phyloP scores from a whole-genome alignment of 2,888 invertebrate species.

The Lasioglossum pauxillum region DNA sequence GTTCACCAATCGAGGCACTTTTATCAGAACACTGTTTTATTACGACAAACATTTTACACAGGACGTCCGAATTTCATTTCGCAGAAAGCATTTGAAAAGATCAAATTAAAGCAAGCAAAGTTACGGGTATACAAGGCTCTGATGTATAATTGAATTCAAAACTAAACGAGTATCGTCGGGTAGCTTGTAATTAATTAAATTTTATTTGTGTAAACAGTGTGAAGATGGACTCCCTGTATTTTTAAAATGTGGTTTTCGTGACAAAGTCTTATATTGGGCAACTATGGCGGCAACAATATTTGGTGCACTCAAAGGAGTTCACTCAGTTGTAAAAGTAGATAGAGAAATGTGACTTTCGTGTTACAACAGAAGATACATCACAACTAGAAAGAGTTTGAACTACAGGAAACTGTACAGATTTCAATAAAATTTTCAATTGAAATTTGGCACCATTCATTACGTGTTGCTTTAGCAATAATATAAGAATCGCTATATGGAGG shows the following conservation, averaged over 20 bases:
- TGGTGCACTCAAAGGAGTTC: neutral
- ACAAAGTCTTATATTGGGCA: constrained; percentile 42
- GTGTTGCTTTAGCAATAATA: constrained; percentile 1
- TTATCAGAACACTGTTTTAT: constrained; percentile 12
- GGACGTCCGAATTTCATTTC: constrained; percentile 8
- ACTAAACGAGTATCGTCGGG: neutral
- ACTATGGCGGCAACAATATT: neutral
- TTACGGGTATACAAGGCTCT: constrained; percentile 72
- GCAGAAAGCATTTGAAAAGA: constrained; percentile 54
- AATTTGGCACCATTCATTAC: constrained; percentile 26
- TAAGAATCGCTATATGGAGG: constrained; percentile 35
- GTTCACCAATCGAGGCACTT: constrained; percentile 10
- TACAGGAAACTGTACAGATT: neutral
- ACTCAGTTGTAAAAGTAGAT: neutral
- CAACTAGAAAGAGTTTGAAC: constrained; percentile 20
- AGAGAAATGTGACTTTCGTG: neutral
- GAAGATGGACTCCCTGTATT: constrained; percentile 47
- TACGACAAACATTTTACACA: constrained; percentile 30
- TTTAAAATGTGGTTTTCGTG: constrained; percentile 54
- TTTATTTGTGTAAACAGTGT: constrained; percentile 43
- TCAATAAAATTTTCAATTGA: constrained; percentile 16
- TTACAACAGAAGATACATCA: neutral
- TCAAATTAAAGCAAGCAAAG: constrained; percentile 74
- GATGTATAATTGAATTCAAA: neutral
- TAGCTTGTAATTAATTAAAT: neutral